Evolutionary conservation across 2,888 invertebrate species (phyloP).

Genomic region (Eupithecia tripunctaria): DNA sequence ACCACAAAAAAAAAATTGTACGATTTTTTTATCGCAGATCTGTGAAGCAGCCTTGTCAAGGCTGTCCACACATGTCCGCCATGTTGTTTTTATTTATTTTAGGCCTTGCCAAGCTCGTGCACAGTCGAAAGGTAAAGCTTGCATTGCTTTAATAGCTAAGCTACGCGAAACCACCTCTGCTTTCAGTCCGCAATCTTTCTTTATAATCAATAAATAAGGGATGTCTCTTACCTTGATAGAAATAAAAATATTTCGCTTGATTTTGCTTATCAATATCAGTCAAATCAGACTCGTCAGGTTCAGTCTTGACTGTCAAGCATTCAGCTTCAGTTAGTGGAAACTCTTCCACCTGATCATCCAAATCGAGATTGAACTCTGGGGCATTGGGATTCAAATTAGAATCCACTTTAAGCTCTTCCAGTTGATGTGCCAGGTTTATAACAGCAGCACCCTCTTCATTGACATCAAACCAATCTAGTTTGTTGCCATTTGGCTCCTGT

Average conservation of each 20-base stretch:
- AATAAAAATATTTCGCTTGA: conserved; percentile 88
- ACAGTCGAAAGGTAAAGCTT: too few relatives aligned
- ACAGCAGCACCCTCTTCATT: conserved; percentile 71
- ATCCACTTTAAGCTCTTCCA: conserved; percentile 58
- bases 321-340: conserved; percentile 63
- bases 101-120: too few relatives aligned
- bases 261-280: conserved; percentile 73
- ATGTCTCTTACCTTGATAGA: conserved; percentile 90
- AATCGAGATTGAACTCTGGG: conserved; percentile 57
- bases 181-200: too few relatives aligned
- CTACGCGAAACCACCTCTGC: too few relatives aligned
- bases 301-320: conserved; percentile 44
- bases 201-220: too few relatives aligned
- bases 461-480: conserved; percentile 77
- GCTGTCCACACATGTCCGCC: too few relatives aligned
- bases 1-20: too few relatives aligned
- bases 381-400: conserved; percentile 72
- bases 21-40: too few relatives aligned
- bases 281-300: conserved; percentile 51
- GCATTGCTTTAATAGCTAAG: not conserved
- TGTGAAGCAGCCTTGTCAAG: too few relatives aligned
- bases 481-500: conserved; percentile 64
- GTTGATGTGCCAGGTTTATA: conserved; percentile 60
- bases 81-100: too few relatives aligned
- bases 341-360: conserved; percentile 59